Conservation (phyloP, 2,888 invertebrate genomes). For the Sesia apiformis region DNA sequence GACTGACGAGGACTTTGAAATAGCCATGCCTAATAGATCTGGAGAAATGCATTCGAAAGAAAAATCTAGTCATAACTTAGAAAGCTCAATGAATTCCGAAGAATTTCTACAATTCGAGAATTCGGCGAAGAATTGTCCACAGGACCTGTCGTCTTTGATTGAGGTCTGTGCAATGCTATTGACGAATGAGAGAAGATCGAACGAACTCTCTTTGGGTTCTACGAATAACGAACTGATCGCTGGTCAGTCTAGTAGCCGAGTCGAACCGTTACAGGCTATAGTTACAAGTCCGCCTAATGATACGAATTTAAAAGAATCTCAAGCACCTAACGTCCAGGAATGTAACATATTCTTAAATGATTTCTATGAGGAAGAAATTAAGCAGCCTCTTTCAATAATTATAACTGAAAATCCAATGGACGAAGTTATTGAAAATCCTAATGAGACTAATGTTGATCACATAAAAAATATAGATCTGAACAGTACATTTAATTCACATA, state of each 20-base stretch:
- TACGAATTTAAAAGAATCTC: constrained; percentile 56
- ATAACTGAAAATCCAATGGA: constrained; percentile 50
- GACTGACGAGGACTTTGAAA: background rate
- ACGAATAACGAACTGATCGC: constrained; percentile 5
- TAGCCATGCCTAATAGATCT: background rate
- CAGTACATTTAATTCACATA: constrained; percentile 34
- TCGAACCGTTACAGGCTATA: constrained; percentile 24
- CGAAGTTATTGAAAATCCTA: constrained; percentile 31
- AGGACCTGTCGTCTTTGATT: constrained; percentile 45
- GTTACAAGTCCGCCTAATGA: constrained; percentile 28
- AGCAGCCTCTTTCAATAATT: constrained; percentile 64
- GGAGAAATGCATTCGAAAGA: constrained; percentile 9
- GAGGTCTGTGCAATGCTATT: constrained; percentile 44
- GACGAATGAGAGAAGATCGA: constrained; percentile 39
- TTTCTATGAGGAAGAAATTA: constrained; percentile 55
- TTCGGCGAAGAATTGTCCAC: constrained; percentile 40
- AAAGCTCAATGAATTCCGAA: constrained; percentile 40
- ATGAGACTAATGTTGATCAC: constrained; percentile 33
- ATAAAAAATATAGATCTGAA: constrained; percentile 21
- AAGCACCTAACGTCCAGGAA: constrained; percentile 29
- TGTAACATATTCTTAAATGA: constrained; percentile 36
- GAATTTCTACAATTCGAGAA: constrained; percentile 48
- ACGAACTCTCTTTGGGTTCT: constrained; percentile 27
- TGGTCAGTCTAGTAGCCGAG: constrained; percentile 21
- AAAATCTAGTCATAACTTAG: constrained; percentile 38